Evolutionary conservation across 2,113 vertebrate genomes (phyloP).

Genomic region (Vidua chalybeata): DNA sequence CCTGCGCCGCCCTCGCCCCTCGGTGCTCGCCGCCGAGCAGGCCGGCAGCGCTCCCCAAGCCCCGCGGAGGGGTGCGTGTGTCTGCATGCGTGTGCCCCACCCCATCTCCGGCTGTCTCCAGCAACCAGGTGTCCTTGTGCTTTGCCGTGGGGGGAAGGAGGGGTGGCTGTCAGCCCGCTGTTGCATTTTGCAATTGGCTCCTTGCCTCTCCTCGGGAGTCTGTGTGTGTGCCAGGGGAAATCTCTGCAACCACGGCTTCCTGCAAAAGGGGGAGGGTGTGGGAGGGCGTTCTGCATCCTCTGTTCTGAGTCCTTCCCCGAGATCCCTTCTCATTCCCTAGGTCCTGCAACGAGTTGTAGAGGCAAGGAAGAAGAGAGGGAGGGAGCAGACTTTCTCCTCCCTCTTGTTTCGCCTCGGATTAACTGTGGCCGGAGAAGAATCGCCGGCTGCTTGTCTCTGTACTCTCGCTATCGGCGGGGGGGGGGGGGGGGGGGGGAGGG

Average conservation of each 20-base stretch:
- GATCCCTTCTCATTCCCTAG: background rate
- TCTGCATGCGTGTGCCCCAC: background rate
- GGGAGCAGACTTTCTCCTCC: background rate
- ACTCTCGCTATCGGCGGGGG: background rate
- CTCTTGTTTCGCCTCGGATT: background rate
- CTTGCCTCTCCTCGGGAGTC: background rate
- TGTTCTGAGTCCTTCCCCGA: background rate
- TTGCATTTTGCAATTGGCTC: background rate
- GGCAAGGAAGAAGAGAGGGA: background rate
- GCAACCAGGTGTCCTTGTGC: background rate
- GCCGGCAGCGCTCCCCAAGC: accelerated
- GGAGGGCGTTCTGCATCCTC: background rate
- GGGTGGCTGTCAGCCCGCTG: background rate
- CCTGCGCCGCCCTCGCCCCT: background rate
- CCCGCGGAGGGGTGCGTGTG: background rate
- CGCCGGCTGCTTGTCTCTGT: background rate
- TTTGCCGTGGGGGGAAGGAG: background rate
- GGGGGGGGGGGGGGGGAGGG: no score
- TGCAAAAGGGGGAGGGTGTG: background rate
- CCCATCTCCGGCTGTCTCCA: background rate
- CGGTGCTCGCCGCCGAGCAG: background rate
- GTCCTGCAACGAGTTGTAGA: background rate
- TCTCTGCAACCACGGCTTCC: background rate
- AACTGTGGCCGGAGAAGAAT: background rate
- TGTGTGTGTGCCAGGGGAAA: background rate